Base-by-base conservation (phyloP, 2,113 vertebrate genomes). In the Alethe castanea region DNA sequence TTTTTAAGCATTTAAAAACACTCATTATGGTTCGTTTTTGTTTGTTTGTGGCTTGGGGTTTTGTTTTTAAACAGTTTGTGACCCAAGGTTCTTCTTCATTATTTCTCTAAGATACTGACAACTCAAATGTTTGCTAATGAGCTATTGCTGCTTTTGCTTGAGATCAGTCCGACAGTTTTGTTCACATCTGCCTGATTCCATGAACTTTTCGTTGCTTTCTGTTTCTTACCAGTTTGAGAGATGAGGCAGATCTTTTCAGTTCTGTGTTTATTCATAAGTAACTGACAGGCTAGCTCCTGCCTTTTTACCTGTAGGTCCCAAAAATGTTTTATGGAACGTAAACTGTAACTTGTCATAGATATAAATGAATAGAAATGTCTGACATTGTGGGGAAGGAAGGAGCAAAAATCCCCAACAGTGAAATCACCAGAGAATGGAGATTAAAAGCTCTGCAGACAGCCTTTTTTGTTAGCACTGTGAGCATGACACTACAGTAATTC, bases 351-450 rank as follows among this genome's bases (percentile, higher is more conserved):
- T 77, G 12, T 29, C 17, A 12, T 8, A 40, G 15, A 64, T 53
- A 38, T 14, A 64, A 80, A 65, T n/a, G 6, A 70, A 65, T 16
- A 60, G 60, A 92, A 73, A 81, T 52, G 3, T 61, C 26, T 66
- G 28, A 45, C 8, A 5, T 38, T 44, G 14, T 20, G 7, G 6
- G 9, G 6, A 6, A 8, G 6, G 4, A 29, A 18, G 8, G 6
- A 28, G 3, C 18, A 14, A 48, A 72, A 50, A 60, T 53, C 3
- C 0, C 35, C 8, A 54, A 9, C 28, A 70, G 19, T 81, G 54
- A 42, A 72, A 73, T 56, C 22, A n/a, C 16, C 19, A 60, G 31
- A 73, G 31, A 92, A 70, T 10, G 24, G 8, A 90, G 13, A 18
- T n/a, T 47, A 62, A 66, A 88, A 88, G 13, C 44, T 52, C 67